Base-by-base conservation (phyloP, 2,797 vertebrate genomes). In the Melanogrammus aeglefinus region DNA sequence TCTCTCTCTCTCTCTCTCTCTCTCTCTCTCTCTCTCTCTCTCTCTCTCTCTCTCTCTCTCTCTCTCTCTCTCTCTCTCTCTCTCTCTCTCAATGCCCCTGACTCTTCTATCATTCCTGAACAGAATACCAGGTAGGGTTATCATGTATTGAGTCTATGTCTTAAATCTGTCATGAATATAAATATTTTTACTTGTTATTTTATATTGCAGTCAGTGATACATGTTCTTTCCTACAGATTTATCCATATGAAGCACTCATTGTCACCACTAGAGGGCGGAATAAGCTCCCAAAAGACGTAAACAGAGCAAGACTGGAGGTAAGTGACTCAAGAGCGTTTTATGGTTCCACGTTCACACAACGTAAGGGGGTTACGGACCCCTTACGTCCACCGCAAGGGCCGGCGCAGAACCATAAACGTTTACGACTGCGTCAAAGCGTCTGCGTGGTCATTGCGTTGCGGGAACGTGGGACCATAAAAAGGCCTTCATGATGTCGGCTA, bases 221-320 rank as follows among this genome's bases (percentile, higher is more conserved):
- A n/a, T 35, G 10, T 2, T 4, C 71, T 18, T 76, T 14, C 71
- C 82, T 82, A 27, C 80, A 99, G 98, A 94, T 98, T 84, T 98
- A 98, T 82, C 97, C 97, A 2, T 99, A 99, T 5, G 97, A 99
- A 80, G 94, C 95, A 24, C 95, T 99, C 72, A 94, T 99, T 85
- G 96, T 99, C 86, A 99, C 97, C 94, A 98, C 96, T 0, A 96
- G 97, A 80, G 97, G 97, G 79, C 96, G 97, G 79, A 97, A 95
- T 86, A 96, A 94, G 78, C 93, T 99, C 78, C 98, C 98, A 86
- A 99, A 96, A 91, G 98, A 99, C 4, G 97, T 94, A 33, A 97
- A 99, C 93, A 94, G 98, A 89, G 96, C 97, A 74, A 95, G 97
- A 81, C 90, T 99, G 75, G 98, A 99, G 95, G 98, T 99, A 82